These are phyloP conservation scores for Lasiommata megera DNA, from an alignment of 2,888 invertebrate genomes.

Conservation along the genomic window DNA sequence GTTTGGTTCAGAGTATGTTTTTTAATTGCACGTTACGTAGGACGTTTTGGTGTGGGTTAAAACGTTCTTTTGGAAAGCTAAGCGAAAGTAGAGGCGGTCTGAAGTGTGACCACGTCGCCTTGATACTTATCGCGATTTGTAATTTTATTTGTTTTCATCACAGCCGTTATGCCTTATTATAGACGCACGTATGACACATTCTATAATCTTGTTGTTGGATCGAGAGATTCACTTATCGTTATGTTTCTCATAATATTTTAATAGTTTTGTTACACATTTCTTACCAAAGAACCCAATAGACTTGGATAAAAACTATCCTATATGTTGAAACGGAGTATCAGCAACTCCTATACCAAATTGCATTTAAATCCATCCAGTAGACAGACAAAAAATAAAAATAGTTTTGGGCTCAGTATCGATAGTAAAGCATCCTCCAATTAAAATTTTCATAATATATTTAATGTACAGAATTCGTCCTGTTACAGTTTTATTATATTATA, in stretches of 20 bases:
- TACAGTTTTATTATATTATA: too few relatives aligned
- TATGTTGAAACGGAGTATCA: too few relatives aligned
- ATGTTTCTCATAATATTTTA: background rate
- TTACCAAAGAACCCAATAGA: too few relatives aligned
- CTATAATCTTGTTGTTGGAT: background rate
- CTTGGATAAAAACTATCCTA: too few relatives aligned
- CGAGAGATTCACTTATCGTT: background rate
- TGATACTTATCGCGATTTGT: constrained; percentile 51
- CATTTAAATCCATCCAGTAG: too few relatives aligned
- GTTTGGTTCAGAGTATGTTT: constrained; percentile 15
- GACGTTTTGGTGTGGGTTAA: constrained; percentile 42
- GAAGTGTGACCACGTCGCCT: constrained; percentile 55
- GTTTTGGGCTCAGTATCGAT: too few relatives aligned
- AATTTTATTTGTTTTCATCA: constrained; percentile 25
- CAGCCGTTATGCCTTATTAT: constrained; percentile 9
- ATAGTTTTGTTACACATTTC: too few relatives aligned
- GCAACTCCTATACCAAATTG: too few relatives aligned
- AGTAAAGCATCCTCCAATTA: too few relatives aligned
- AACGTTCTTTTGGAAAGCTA: constrained; percentile 72
- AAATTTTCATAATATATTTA: too few relatives aligned
- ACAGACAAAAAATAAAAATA: too few relatives aligned
- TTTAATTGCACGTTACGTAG: constrained; percentile 37
- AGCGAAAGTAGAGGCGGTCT: constrained; percentile 64
- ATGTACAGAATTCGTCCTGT: too few relatives aligned
- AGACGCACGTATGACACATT: background rate